Evolutionary conservation across 2,888 invertebrate species (phyloP).

Genomic region (Petrolisthes manimaculis): DNA sequence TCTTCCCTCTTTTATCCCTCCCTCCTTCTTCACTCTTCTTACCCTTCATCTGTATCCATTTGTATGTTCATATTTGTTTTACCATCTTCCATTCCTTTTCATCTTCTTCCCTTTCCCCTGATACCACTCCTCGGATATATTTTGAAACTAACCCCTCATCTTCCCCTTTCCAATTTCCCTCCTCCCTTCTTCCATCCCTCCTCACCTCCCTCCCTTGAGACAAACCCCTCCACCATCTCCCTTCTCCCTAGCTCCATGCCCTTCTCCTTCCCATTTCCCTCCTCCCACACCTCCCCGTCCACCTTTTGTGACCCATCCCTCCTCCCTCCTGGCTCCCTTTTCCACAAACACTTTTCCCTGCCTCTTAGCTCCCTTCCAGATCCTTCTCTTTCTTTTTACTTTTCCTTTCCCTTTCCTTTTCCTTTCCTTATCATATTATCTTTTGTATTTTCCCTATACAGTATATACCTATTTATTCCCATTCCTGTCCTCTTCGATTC

Average conservation of each 20-base stretch:
- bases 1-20: neutral
- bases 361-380: neutral
- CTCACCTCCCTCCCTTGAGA: neutral
- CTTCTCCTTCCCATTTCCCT: neutral
- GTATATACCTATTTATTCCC: neutral
- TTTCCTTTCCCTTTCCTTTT: conserved; percentile 13
- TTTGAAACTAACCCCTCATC: neutral
- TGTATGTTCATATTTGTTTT: neutral
- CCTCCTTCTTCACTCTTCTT: neutral
- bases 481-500: neutral
- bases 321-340: neutral
- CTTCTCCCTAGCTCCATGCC: neutral
- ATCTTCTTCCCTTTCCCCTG: neutral
- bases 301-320: neutral
- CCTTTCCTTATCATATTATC: neutral
- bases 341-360: neutral
- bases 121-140: too few species aligned
- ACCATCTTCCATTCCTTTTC: neutral
- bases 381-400: conserved; percentile 10
- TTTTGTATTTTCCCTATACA: neutral
- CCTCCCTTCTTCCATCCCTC: neutral
- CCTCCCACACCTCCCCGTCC: neutral
- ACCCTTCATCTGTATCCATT: neutral
- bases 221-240: neutral
- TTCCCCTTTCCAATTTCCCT: neutral